Conservation (phyloP, 2,113 vertebrate genomes). For the Coturnix japonica region DNA sequence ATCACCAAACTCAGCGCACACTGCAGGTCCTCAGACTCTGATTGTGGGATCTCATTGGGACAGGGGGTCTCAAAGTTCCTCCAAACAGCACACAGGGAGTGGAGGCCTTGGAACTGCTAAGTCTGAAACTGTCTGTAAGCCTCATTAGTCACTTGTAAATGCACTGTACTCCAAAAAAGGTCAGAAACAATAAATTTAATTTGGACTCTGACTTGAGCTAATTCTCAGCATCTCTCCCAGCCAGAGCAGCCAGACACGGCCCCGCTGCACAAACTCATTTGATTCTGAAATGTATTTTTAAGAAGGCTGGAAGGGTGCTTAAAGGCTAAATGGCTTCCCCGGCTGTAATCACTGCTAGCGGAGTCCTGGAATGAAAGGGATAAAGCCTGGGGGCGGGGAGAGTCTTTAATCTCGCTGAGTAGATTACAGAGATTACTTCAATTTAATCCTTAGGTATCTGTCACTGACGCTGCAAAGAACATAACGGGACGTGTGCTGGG, state of each 20-base stretch:
- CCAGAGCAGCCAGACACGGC: constrained; percentile 19
- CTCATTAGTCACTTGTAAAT: constrained; percentile 63
- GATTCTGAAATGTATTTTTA: constrained; percentile 62
- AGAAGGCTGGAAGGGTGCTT: constrained; percentile 44
- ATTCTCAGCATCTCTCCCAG: constrained; percentile 27
- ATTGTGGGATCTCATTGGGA: constrained; percentile 17
- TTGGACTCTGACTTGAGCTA: constrained; percentile 53
- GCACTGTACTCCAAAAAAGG: constrained; percentile 35
- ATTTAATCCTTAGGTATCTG: constrained; percentile 74
- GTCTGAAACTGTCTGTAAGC: constrained; percentile 37
- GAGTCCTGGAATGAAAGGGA: constrained; percentile 68
- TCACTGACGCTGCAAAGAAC: constrained; percentile 75
- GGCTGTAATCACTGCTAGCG: constrained; percentile 71
- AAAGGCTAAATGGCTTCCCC: constrained; percentile 59
- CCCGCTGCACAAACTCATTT: constrained; percentile 36
- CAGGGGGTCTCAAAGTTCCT: constrained; percentile 24
- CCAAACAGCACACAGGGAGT: constrained; percentile 59
- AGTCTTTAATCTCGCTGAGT: constrained; percentile 74
- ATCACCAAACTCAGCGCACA: neutral
- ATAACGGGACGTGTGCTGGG: constrained; percentile 10
- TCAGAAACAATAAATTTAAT: constrained; percentile 65
- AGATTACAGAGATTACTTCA: constrained; percentile 75
- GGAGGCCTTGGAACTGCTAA: constrained; percentile 37
- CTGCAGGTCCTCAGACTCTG: constrained; percentile 24
- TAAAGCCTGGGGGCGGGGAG: constrained; percentile 14